Evolutionary conservation across 2,888 invertebrate species (phyloP), one percentile per base, ranked within the genome.

Genomic region (Pantelozetes paolii): DNA sequence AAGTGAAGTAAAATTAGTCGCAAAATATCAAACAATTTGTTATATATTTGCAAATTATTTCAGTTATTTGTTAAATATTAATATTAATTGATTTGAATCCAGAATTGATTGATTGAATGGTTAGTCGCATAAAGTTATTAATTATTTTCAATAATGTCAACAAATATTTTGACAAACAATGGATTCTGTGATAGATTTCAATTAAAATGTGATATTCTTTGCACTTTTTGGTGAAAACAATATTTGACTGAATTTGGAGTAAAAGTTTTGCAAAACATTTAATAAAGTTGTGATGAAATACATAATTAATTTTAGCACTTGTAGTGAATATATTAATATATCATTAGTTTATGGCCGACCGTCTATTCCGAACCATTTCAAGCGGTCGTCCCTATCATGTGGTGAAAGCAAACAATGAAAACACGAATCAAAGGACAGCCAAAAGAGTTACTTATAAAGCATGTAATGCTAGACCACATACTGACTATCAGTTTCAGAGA

Each of bases 371-470:
- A 42, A 70, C 45, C 20, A 32, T 45, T 45, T 45, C 70, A 9
- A 70, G 48, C 45, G 70, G 70, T 15, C 30, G 70, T 45, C 70
- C 45, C 42, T 70, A 48, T 48, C 28, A 70, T 23, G 23, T 20
- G 32, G 64, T 64, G 11, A 64, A 64, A 36, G 30, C 32, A 36
- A 64, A 13, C 20, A 36, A 70, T 42, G 45, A 70, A 23, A 70
- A 15, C n/a, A 48, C 11, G 18, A 70, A 3, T n/a, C 36, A 32
- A 26, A 3, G n/a, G 32, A 8, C 15, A 48, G n/a, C 13, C 20
- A 42, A 30, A 28, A 15, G 20, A 11, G n/a, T 36, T n/a, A 20
- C 18, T 30, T 5, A n/a, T 20, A 42, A n/a, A 42, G 30, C 54
- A 11, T 20, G n/a, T 71, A 11, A 26, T 42, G 8, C 45, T 20